Base-by-base conservation (phyloP, 2,113 vertebrate species). In the Cottus gobio region DNA sequence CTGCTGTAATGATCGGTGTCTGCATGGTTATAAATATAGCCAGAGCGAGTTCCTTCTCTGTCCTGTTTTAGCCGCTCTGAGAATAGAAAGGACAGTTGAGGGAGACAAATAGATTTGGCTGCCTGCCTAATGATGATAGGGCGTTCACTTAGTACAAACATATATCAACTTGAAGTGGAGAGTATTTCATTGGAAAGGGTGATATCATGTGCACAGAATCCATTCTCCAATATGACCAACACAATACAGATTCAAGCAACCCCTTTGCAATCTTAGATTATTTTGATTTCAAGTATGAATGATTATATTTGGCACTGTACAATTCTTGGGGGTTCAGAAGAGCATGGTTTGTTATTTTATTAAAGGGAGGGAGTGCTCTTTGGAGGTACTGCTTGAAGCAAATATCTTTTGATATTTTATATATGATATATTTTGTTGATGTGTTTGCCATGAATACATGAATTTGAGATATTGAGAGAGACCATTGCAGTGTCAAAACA, bases 41-140 rank as follows among this genome's bases (percentile, higher is more conserved):
- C 16, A 16, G 7, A 22, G 7, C 16, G 18, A 54, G 54, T 31
- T 44, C 31, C 52, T 46, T 5, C 36, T 62, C 34, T 61, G 42
- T 82, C 73, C 72, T 62, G 48, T 61, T 52, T 77, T 30, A 64
- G 34, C 71, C 60, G 87, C 36, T 60, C 76, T 71, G 44, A 77
- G 39, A 57, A 36, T 34, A 62, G 64, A 70, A 30, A 83, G 64
- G 76, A 70, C 83, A 84, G 67, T 79, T 8, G 18, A 60, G 37
- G 42, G 48, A 76, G 71, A 44, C 48, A 61, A 63, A 71, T 56
- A 79, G 64, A 81, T 70, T 75, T 91, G 87, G 77, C 87, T 74
- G 57, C 39, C 39, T 74, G 80, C 78, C 83, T 79, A 77, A 84
- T 81, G 60, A 26, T 85, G 70, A 85, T 79, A 68, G n/a, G 22